Evolutionary conservation across 2,797 vertebrate genomes (phyloP).

Genomic region (Galago senegalensis): DNA sequence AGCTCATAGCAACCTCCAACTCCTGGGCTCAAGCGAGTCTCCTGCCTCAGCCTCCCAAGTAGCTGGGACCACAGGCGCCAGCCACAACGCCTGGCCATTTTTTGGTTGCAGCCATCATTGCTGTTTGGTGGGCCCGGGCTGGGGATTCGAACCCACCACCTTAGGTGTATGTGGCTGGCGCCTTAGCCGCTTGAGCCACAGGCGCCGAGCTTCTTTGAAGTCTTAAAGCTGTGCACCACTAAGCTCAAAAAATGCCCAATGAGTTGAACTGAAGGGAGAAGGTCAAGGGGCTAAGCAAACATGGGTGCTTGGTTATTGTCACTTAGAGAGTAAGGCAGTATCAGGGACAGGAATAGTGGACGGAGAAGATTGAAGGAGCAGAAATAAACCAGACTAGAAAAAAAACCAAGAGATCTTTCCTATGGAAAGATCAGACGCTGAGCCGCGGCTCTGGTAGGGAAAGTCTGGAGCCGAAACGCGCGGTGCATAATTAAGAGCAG

Average conservation of each 20-base stretch:
- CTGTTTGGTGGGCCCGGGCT: no score
- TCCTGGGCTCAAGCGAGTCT: no score
- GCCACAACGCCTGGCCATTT: no score
- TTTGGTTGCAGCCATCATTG: no score
- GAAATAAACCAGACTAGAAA: not conserved
- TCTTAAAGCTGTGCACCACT: not conserved
- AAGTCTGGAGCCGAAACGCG: not conserved
- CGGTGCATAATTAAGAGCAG: not conserved
- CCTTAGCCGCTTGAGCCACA: no score
- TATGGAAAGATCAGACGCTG: not conserved
- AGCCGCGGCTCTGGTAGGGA: not conserved
- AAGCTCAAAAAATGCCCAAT: not conserved
- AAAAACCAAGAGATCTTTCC: not conserved
- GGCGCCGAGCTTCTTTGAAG: no score
- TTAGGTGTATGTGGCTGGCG: no score
- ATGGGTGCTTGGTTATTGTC: not conserved
- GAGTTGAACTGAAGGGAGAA: not conserved
- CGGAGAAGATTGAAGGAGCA: constrained; percentile 3
- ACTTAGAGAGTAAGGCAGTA: constrained; percentile 25
- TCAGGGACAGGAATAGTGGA: not conserved
- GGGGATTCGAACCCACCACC: no score
- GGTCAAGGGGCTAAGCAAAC: not conserved
- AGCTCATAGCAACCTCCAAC: no score
- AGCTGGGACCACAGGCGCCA: no score
- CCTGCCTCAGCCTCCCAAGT: no score